phyloP scores from a whole-genome alignment of 2,113 vertebrate species.

The Herpetotheres cachinnans region DNA sequence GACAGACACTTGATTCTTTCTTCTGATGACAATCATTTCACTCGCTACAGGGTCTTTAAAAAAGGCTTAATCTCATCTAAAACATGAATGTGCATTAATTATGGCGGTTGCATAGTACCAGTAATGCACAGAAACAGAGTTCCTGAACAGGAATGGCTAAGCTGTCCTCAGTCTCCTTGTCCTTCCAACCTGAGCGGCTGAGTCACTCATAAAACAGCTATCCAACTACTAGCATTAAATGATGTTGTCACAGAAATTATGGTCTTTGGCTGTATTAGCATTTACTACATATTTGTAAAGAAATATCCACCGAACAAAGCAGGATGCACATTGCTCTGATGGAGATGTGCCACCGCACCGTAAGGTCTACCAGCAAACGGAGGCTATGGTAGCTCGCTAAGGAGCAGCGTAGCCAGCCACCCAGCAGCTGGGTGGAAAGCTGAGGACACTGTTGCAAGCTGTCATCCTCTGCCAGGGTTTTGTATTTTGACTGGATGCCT shows the following conservation, averaged over 20 bases:
- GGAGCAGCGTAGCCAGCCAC: accelerated
- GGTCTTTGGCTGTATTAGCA: background rate
- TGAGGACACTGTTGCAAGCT: background rate
- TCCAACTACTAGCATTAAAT: background rate
- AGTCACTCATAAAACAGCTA: background rate
- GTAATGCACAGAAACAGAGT: background rate
- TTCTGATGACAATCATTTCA: background rate
- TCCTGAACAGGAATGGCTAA: background rate
- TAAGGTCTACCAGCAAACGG: accelerated
- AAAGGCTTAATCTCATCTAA: background rate
- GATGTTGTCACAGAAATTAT: background rate
- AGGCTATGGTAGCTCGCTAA: accelerated
- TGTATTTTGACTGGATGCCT: background rate
- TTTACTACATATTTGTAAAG: background rate
- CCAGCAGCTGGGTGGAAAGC: background rate
- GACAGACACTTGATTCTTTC: background rate
- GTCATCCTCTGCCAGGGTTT: background rate
- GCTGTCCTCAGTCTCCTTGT: background rate
- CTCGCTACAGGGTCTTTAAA: background rate
- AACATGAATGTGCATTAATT: background rate
- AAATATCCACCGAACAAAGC: background rate
- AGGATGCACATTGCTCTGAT: background rate
- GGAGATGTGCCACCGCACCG: background rate
- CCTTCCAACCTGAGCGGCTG: background rate
- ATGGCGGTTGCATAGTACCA: background rate